Percentiles rank a stretch among this genome's conserved stretches.
Conservation (phyloP, 2,113 vertebrate species). For the Clarias magur region DNA sequence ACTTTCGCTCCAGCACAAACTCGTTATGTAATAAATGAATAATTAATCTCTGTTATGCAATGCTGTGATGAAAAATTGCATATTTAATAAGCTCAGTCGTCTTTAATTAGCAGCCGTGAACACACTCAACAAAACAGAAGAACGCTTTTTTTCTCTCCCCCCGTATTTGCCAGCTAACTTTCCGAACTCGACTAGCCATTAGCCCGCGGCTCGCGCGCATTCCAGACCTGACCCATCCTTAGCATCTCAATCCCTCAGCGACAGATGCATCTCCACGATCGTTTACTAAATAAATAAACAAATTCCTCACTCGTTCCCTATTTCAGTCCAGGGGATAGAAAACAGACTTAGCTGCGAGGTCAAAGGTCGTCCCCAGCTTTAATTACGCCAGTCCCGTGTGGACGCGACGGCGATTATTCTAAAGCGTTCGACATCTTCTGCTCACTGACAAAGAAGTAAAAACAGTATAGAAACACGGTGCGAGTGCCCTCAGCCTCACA, state of each 20-base stretch:
- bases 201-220: background rate
- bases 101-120: background rate
- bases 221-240: background rate
- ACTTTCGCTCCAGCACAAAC: background rate
- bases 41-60: background rate
- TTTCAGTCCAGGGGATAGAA: constrained; percentile 34
- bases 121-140: background rate
- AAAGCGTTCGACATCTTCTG: constrained; percentile 37
- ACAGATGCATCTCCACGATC: background rate
- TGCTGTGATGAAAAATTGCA: background rate
- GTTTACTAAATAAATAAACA: constrained; percentile 36
- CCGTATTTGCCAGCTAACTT: background rate
- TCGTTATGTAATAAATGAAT: background rate
- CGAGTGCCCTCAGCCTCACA: too few relatives aligned
- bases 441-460: constrained; percentile 36
- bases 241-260: background rate
- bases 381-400: constrained; percentile 36
- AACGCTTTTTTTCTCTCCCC: background rate
- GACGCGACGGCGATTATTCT: constrained; percentile 8
- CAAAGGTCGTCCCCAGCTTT: constrained; percentile 34
- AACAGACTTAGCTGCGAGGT: constrained; percentile 22
- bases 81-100: constrained; percentile 6
- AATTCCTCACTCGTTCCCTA: background rate
- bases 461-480: constrained; percentile 4
- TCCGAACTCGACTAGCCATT: background rate